Conservation (phyloP, 1,140 invertebrate species). For the Tribolium castaneum region DNA sequence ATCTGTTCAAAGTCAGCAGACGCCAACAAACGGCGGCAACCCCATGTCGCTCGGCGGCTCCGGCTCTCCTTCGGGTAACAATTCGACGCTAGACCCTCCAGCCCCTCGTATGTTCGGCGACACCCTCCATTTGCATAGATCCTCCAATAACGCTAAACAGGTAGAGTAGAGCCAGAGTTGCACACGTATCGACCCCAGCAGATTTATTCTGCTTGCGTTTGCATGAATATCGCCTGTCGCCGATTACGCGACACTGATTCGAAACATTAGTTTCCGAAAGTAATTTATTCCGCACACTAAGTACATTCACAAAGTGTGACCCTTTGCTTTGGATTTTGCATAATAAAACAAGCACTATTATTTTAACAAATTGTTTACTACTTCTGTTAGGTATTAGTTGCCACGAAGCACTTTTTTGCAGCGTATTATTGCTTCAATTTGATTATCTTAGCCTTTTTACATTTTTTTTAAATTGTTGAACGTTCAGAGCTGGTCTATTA, state of each 20-base stretch:
- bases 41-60: constrained; percentile 59
- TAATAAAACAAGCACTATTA: no score
- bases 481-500: no score
- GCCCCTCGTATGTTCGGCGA: constrained; percentile 71
- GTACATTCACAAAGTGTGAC: no score
- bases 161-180: constrained; percentile 59
- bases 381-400: no score
- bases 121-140: constrained; percentile 65
- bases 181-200: neutral
- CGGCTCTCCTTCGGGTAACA: constrained; percentile 65
- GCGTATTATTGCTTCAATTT: no score
- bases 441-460: no score
- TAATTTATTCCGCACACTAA: no score
- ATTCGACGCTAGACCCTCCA: constrained; percentile 66
- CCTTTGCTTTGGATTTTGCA: no score
- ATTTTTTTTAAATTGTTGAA: no score
- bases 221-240: neutral
- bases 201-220: constrained; percentile 15
- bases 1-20: constrained; percentile 46
- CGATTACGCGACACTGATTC: neutral
- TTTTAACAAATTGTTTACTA: no score
- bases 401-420: no score
- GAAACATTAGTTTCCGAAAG: no score
- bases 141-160: constrained; percentile 65
- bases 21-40: constrained; percentile 51